phyloP scores from a whole-genome alignment of 2,113 vertebrate genomes.

The Triplophysa siluroides region DNA sequence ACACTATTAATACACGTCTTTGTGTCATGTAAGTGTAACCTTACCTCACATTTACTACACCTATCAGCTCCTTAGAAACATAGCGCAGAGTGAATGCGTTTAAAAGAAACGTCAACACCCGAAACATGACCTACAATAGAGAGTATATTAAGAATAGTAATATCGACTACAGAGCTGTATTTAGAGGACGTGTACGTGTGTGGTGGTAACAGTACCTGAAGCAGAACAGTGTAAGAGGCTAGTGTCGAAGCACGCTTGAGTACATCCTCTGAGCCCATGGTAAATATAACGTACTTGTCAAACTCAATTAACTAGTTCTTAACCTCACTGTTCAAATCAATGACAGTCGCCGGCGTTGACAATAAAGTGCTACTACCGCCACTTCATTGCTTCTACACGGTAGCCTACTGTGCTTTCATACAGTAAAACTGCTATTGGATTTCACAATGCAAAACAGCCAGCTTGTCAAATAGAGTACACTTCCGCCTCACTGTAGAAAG shows the following conservation, averaged over 20 bases:
- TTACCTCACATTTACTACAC: constrained; percentile 94
- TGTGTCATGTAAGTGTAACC: neutral
- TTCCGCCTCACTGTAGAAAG: constrained; percentile 1
- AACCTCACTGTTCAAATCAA: neutral
- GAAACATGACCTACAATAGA: constrained; percentile 84
- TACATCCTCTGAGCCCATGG: constrained; percentile 73
- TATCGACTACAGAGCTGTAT: neutral
- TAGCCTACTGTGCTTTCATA: neutral
- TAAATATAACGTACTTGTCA: constrained; percentile 2
- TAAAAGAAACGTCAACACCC: constrained; percentile 85
- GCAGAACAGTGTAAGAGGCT: constrained; percentile 74
- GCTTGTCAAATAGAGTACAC: neutral
- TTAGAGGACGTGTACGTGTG: neutral
- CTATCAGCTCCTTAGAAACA: constrained; percentile 89
- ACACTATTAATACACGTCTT: neutral
- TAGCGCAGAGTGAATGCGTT: constrained; percentile 95
- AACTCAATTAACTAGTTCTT: neutral
- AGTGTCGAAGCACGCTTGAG: constrained; percentile 70
- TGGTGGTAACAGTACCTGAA: constrained; percentile 66
- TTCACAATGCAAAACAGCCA: neutral
- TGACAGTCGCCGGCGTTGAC: neutral
- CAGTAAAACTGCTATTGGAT: neutral
- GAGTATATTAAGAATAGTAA: neutral
- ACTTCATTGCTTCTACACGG: neutral
- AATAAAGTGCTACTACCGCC: neutral